Evolutionary conservation across 2,113 vertebrate species (phyloP).

Genomic region (Abramis brama): DNA sequence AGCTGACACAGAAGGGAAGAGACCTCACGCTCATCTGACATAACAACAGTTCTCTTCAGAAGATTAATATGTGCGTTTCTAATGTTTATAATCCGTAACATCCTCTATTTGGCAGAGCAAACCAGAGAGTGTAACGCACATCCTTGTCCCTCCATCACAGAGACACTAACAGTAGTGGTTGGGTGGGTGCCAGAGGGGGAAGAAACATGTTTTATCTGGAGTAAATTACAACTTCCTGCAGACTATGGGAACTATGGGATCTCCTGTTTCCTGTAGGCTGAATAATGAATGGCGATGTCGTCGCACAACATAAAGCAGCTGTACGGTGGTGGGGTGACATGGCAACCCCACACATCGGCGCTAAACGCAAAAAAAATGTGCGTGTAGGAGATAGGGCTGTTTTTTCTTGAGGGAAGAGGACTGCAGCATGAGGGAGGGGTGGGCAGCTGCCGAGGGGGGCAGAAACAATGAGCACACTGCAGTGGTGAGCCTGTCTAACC

Average conservation of each 20-base stretch:
- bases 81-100: neutral
- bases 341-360: slow-evolving; percentile 2
- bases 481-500: slow-evolving; percentile 60
- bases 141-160: slow-evolving; percentile 2
- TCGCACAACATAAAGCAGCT: neutral
- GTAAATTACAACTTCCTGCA: slow-evolving; percentile 43
- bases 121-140: neutral
- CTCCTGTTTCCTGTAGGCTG: slow-evolving; percentile 29
- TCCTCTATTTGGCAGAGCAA: neutral
- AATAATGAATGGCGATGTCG: slow-evolving; percentile 19
- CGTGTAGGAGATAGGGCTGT: slow-evolving; percentile 56
- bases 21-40: slow-evolving; percentile 4
- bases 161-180: slow-evolving; percentile 26
- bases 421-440: slow-evolving; percentile 61
- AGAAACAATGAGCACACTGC: slow-evolving; percentile 67
- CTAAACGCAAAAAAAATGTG: slow-evolving; percentile 57
- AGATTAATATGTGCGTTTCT: slow-evolving; percentile 6
- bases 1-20: slow-evolving; percentile 4
- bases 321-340: neutral
- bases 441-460: slow-evolving; percentile 33
- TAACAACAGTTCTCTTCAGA: neutral
- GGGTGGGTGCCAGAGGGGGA: slow-evolving; percentile 11
- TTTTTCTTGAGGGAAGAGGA: slow-evolving; percentile 65
- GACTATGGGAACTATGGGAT: slow-evolving; percentile 23
- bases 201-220: slow-evolving; percentile 30